Evolutionary conservation across 2,888 invertebrate species (phyloP), one percentile per base, ranked within the genome.

Genomic region (Melieria omissa): DNA sequence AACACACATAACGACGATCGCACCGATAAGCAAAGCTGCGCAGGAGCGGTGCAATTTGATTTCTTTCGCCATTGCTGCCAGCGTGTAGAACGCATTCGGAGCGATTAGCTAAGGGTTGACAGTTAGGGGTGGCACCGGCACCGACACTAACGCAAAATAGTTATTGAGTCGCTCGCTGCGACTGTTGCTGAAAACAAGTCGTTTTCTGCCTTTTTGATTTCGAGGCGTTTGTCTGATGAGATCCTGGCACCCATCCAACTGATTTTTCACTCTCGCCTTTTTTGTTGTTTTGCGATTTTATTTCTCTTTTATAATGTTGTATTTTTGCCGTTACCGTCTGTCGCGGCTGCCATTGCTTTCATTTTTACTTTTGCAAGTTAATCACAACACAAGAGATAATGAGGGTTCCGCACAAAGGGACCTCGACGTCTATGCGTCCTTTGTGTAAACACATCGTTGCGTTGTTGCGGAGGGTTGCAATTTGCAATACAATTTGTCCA

Each of bases 141-240:
- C 3, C 29, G 12, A 42, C 16, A 61, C 29, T 7, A 41, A 61
- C 61, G 14, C 10, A 57, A n/a, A 61, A 61, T 42, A 61, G 42
- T n/a, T n/a, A 29, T 29, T 29, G 29, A 29, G 29, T 2, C 29
- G 2, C 29, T 29, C 29, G 29, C 29, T 29, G 29, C 29, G 29
- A 29, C 29, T 29, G 29, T 29, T 29, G 29, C 29, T 29, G 29
- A 29, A 29, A 29, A 29, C 29, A 29, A 29, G 29, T 29, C 49
- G 46, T 73, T 73, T 76, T 77, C 74, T 83, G 84, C 83, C 84
- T 84, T 84, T 84, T 84, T 84, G 84, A 84, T 84, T 84, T 83
- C 78, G 77, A 84, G 84, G 84, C 84, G 83, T 83, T 83, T 81
- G 80, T 79, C 79, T 82, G 82, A 83, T 83, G 82, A 78, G 83